Evolutionary conservation across 2,797 vertebrate genomes (phyloP).

Genomic region (Cygnus olor): DNA sequence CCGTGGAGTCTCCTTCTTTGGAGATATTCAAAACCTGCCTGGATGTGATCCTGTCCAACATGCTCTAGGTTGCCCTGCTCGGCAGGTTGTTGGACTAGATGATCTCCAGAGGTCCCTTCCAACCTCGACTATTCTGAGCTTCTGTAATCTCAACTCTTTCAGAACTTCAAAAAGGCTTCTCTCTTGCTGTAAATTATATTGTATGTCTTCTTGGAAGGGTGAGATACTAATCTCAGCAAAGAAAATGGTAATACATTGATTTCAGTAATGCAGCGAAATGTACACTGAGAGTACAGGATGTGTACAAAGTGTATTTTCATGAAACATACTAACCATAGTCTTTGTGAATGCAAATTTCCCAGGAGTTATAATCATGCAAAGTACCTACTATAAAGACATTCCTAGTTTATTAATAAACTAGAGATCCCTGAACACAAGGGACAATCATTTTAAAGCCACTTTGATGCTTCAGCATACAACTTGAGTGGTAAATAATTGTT

Average conservation of each 20-base stretch:
- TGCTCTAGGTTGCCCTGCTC: too few species aligned
- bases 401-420: neutral
- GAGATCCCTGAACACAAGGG: neutral
- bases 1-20: too few species aligned
- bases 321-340: neutral
- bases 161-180: neutral
- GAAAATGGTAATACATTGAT: neutral
- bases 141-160: neutral
- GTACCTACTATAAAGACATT: neutral
- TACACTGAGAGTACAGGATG: neutral
- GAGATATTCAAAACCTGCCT: too few species aligned
- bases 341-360: neutral
- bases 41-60: too few species aligned
- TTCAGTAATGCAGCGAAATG: neutral
- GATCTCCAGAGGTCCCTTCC: too few species aligned
- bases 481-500: neutral
- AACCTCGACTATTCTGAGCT: too few species aligned
- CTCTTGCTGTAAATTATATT: neutral
- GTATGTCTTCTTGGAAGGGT: neutral
- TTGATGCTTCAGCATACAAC: neutral
- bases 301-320: neutral
- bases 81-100: too few species aligned
- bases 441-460: neutral
- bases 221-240: neutral
- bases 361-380: neutral